Evolutionary conservation across 2,113 vertebrate species (phyloP).

Genomic region (Gorsachius goisagi): DNA sequence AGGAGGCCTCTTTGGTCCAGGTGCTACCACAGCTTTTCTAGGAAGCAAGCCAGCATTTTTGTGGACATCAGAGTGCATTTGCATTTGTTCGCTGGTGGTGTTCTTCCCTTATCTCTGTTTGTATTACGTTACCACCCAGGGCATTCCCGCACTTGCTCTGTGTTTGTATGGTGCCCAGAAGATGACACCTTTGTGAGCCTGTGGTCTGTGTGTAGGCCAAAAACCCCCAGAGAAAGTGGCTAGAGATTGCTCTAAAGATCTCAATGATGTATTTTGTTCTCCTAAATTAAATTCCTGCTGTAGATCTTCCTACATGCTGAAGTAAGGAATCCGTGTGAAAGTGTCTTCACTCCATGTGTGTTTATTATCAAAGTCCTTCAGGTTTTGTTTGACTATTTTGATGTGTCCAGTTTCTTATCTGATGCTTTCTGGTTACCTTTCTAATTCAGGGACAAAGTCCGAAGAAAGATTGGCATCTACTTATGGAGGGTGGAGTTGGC

Average conservation of each 20-base stretch:
- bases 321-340: neutral
- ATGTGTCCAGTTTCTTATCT: conserved; percentile 62
- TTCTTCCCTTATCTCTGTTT: conserved; percentile 49
- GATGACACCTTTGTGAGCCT: neutral
- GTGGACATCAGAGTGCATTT: neutral
- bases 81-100: neutral
- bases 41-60: conserved; percentile 4
- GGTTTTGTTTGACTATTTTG: conserved; percentile 63
- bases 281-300: neutral
- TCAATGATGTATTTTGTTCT: neutral
- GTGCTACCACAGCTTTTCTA: neutral
- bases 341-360: neutral
- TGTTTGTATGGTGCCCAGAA: neutral
- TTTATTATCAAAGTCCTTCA: conserved; percentile 57
- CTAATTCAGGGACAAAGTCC: conserved; percentile 34
- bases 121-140: neutral
- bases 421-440: conserved; percentile 48
- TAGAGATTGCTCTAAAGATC: neutral
- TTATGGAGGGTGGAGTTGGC: neutral
- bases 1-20: neutral
- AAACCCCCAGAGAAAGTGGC: neutral
- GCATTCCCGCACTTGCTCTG: neutral
- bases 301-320: neutral
- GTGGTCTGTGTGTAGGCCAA: neutral
- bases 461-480: neutral